These are phyloP conservation scores for Romanogobio albipinnatus DNA, from an alignment of 2,113 vertebrate genomes.

Conservation along the genomic window DNA sequence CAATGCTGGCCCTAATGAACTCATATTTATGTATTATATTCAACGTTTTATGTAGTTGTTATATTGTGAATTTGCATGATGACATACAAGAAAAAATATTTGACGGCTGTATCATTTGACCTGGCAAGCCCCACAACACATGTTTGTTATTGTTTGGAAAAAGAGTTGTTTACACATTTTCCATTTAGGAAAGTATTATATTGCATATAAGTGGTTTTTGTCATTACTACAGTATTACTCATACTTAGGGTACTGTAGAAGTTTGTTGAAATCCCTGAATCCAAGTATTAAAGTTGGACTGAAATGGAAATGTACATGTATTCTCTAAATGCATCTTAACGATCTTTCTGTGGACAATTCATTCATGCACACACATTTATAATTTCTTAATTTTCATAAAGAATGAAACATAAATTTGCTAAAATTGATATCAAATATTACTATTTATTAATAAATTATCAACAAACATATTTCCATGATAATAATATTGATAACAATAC, in stretches of 20 bases:
- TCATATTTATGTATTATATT: constrained; percentile 18
- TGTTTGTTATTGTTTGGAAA: constrained; percentile 4
- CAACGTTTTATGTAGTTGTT: not conserved
- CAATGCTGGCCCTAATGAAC: constrained; percentile 24
- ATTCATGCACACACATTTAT: not conserved
- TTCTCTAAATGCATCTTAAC: too few relatives aligned
- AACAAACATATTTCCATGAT: not conserved
- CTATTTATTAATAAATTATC: too few relatives aligned
- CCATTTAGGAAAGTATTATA: not conserved
- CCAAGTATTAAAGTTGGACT: too few relatives aligned
- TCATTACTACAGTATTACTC: not conserved
- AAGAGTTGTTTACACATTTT: constrained; percentile 3
- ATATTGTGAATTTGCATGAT: constrained; percentile 34
- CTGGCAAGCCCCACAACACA: not conserved
- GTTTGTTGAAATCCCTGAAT: too few relatives aligned
- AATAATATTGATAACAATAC: not conserved
- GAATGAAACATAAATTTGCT: not conserved
- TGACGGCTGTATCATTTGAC: constrained; percentile 16
- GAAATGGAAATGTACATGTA: too few relatives aligned
- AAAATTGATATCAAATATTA: too few relatives aligned
- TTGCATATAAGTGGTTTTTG: not conserved
- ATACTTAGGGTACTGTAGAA: not conserved
- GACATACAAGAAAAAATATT: not conserved
- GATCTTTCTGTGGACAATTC: too few relatives aligned
- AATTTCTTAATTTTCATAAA: not conserved